These are phyloP conservation scores for Sciurus carolinensis DNA, from an alignment of 2,797 vertebrate species.

Conservation along the genomic window DNA sequence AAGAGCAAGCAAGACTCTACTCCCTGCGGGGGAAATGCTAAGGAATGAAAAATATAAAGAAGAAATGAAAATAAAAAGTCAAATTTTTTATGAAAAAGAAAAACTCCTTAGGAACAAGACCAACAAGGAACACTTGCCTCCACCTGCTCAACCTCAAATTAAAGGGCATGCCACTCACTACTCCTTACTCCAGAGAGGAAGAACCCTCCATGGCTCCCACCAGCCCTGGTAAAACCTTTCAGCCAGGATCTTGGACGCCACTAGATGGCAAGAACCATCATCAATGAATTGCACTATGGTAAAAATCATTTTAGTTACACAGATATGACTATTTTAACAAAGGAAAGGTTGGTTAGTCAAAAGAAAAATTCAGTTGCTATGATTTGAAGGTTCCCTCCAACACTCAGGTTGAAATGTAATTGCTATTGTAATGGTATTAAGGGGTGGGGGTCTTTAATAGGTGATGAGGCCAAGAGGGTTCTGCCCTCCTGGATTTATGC, in stretches of 20 bases:
- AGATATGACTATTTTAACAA: constrained; percentile 70
- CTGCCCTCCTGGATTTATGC: not conserved
- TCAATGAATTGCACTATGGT: constrained; percentile 76
- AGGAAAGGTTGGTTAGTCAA: constrained; percentile 61
- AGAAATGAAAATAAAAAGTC: constrained; percentile 91
- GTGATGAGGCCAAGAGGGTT: not conserved
- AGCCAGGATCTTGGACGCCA: constrained; percentile 96
- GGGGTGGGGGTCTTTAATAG: not conserved
- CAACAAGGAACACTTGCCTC: constrained; percentile 91
- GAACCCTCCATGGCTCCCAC: constrained; percentile 91
- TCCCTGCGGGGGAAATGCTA: constrained; percentile 92
- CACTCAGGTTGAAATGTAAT: not conserved
- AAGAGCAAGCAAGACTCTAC: too few species aligned
- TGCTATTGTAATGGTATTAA: not conserved
- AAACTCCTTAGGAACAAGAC: constrained; percentile 88
- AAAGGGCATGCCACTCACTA: constrained; percentile 95
- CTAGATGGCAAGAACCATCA: constrained; percentile 67
- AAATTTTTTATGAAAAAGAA: constrained; percentile 83
- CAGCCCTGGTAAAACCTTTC: constrained; percentile 94
- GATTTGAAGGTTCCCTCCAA: not conserved
- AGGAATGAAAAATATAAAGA: constrained; percentile 91
- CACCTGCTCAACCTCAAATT: constrained; percentile 88
- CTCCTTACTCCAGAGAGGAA: constrained; percentile 91
- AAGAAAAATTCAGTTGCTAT: not conserved
- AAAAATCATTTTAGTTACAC: constrained; percentile 32